These are phyloP conservation scores for Sturnus vulgaris DNA, from an alignment of 2,113 vertebrate species.

Conservation along the genomic window DNA sequence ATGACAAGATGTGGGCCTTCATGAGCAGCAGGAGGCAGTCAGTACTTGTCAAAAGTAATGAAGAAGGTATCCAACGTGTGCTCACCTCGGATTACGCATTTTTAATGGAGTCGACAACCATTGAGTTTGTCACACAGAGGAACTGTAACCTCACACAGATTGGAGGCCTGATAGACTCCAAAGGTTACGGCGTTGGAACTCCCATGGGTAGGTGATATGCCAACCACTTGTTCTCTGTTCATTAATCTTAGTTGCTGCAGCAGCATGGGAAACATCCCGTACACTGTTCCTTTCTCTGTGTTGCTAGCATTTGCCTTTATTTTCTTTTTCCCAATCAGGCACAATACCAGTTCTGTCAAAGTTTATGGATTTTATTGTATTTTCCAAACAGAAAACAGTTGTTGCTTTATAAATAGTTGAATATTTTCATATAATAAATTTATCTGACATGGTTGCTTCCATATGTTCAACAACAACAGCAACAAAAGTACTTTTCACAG, in stretches of 20 bases:
- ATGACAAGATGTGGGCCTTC: slow-evolving; percentile 99
- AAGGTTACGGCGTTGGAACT: slow-evolving; percentile 94
- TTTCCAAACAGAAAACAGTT: not conserved
- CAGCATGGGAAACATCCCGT: not conserved
- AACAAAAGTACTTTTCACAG: not conserved
- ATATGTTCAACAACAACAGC: not conserved
- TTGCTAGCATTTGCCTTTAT: not conserved
- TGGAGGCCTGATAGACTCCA: slow-evolving; percentile 95
- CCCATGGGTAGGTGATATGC: slow-evolving; percentile 89
- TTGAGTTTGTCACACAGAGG: slow-evolving; percentile 93
- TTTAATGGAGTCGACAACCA: slow-evolving; percentile 97
- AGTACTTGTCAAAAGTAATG: slow-evolving; percentile 94
- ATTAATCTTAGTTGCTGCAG: slow-evolving; percentile 28
- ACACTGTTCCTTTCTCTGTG: not conserved
- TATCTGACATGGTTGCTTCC: not conserved
- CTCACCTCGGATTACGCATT: slow-evolving; percentile 98
- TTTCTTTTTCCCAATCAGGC: not conserved
- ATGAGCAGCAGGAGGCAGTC: slow-evolving; percentile 97
- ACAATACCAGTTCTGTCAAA: not conserved
- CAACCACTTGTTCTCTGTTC: slow-evolving; percentile 9
- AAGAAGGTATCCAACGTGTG: slow-evolving; percentile 94
- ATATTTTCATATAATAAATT: not conserved
- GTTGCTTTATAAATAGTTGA: not conserved
- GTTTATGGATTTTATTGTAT: not conserved
- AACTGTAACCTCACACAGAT: slow-evolving; percentile 99